Evolutionary conservation across 1,140 invertebrate species (phyloP).

Genomic region (Dufourea novaeangliae): DNA sequence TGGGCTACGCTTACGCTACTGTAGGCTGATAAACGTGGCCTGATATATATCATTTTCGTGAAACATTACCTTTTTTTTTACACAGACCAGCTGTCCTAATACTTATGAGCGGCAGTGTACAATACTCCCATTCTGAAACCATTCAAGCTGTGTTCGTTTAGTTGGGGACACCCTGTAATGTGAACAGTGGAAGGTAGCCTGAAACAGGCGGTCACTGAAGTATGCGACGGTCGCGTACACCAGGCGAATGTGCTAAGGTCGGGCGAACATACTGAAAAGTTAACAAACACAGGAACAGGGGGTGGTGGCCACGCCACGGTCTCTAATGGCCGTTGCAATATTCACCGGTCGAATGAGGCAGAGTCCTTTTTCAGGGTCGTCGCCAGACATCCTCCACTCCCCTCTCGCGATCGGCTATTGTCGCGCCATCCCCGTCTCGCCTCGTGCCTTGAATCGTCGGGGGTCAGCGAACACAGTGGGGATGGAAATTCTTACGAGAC

Average conservation of each 20-base stretch:
- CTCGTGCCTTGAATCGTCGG: neutral
- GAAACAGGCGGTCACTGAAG: conserved; percentile 22
- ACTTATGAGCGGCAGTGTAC: no score
- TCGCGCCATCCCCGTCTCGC: neutral
- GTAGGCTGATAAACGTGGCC: no score
- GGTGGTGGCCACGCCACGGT: conserved; percentile 3
- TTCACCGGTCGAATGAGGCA: conserved; percentile 50
- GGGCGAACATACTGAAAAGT: conserved; percentile 50
- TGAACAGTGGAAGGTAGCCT: conserved; percentile 25
- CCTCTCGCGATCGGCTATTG: conserved; percentile 23
- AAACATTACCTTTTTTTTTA: no score
- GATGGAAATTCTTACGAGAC: neutral
- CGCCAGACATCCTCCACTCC: conserved; percentile 10
- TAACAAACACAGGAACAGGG: conserved; percentile 41
- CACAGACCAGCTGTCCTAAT: no score
- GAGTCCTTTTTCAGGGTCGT: conserved; percentile 16
- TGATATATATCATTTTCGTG: no score
- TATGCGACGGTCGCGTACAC: neutral
- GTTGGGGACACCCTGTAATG: no score
- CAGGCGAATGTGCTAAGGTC: conserved; percentile 12
- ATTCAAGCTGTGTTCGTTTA: no score
- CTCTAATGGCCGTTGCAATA: conserved; percentile 62
- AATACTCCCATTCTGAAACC: no score
- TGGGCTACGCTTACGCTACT: no score
- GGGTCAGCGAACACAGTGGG: no score